Percentiles rank a stretch among this genome's conserved stretches.
Evolutionary conservation across 2,888 invertebrate species (phyloP).

Genomic region (Criorhina ranunculi): DNA sequence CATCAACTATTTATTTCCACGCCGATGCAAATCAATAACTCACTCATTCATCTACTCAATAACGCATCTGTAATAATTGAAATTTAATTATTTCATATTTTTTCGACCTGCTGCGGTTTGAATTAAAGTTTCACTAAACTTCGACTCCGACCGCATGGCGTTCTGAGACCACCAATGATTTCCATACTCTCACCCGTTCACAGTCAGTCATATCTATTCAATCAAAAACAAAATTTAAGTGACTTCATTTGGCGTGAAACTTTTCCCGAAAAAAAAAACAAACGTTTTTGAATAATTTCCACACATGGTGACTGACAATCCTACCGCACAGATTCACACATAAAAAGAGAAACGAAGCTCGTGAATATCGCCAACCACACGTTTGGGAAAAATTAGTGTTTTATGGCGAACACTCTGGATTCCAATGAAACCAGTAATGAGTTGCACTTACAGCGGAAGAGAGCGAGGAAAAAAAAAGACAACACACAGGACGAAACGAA

Average conservation of each 20-base stretch:
- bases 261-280: background rate
- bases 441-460: conserved; percentile 39
- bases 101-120: conserved; percentile 20
- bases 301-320: conserved; percentile 36
- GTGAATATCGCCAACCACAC: conserved; percentile 23
- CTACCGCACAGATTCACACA: background rate
- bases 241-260: conserved; percentile 54
- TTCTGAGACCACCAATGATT: conserved; percentile 24
- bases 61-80: conserved; percentile 48
- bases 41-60: conserved; percentile 34
- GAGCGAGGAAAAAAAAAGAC: background rate
- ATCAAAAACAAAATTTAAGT: conserved; percentile 39
- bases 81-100: conserved; percentile 47
- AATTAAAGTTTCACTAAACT: conserved; percentile 10
- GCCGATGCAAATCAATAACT: conserved; percentile 37
- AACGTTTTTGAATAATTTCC: conserved; percentile 49
- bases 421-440: conserved; percentile 45
- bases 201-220: conserved; percentile 30
- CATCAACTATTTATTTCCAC: conserved; percentile 40
- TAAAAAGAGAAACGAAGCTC: background rate
- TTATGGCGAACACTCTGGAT: conserved; percentile 32
- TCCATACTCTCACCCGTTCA: background rate
- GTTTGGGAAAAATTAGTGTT: conserved; percentile 64
- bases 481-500: background rate
- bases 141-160: conserved; percentile 12